A percentile compares a stretch with the other conserved stretches of the same genome.
Conservation (phyloP, 2,888 invertebrate genomes). For the Eupsilia transversa region DNA sequence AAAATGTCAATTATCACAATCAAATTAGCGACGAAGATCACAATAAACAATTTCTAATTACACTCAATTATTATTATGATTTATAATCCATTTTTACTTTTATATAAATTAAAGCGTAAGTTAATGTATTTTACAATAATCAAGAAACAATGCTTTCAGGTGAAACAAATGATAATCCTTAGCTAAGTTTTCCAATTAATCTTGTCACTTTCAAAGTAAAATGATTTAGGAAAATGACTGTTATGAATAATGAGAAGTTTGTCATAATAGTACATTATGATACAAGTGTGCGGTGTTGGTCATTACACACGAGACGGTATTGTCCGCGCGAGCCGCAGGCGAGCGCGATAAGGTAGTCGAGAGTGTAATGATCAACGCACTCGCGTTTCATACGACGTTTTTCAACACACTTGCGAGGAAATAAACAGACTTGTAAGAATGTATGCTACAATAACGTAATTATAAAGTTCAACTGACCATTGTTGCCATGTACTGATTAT, state of each 20-base stretch:
- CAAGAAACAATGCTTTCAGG: slow-evolving; percentile 56
- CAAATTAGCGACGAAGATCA: slow-evolving; percentile 84
- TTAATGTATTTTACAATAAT: slow-evolving; percentile 71
- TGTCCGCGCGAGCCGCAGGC: too few species aligned
- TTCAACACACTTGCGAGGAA: too few species aligned
- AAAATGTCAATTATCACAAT: slow-evolving; percentile 85
- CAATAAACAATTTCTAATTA: slow-evolving; percentile 80
- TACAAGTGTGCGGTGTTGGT: too few species aligned
- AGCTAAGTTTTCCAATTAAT: slow-evolving; percentile 64
- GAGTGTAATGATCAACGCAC: too few species aligned
- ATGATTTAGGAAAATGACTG: slow-evolving; percentile 58
- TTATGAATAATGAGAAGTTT: slow-evolving; percentile 57
- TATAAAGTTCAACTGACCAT: too few species aligned
- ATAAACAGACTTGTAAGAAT: too few species aligned
- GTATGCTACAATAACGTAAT: too few species aligned
- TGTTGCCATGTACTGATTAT: too few species aligned
- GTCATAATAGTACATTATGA: too few species aligned
- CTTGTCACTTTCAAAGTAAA: slow-evolving; percentile 64
- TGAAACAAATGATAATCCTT: slow-evolving; percentile 59
- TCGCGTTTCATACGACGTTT: too few species aligned
- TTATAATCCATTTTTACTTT: slow-evolving; percentile 73
- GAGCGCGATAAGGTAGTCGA: too few species aligned
- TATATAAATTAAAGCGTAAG: slow-evolving; percentile 58
- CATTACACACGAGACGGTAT: too few species aligned
- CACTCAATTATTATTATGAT: slow-evolving; percentile 78